phyloP scores from a whole-genome alignment of 2,113 vertebrate genomes.

The Neotoma lepida region DNA sequence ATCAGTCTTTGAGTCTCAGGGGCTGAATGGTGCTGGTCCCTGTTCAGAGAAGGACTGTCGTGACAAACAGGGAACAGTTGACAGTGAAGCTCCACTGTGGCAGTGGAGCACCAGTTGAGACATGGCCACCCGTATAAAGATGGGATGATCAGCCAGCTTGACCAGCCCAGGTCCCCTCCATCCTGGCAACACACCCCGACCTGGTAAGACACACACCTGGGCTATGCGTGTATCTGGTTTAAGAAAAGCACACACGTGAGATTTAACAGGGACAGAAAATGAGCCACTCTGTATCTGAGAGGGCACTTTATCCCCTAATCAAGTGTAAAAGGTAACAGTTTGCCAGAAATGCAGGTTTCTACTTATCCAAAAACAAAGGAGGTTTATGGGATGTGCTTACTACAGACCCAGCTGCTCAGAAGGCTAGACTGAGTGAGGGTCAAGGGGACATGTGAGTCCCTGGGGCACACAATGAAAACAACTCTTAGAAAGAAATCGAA shows the following conservation, averaged over 20 bases:
- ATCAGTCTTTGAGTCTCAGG: conserved; percentile 80
- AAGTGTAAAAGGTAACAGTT: background rate
- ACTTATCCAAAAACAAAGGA: background rate
- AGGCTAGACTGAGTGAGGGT: background rate
- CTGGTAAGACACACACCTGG: background rate
- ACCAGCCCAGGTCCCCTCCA: fast-evolving
- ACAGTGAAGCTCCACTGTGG: conserved; percentile 8
- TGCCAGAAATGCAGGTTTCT: background rate
- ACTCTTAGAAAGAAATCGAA: background rate
- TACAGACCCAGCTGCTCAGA: background rate
- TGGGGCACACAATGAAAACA: background rate
- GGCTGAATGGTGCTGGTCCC: conserved; percentile 59
- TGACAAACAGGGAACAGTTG: background rate
- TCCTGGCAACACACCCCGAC: background rate
- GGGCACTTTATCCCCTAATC: background rate
- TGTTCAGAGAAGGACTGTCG: conserved; percentile 4
- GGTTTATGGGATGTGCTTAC: background rate
- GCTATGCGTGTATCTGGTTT: fast-evolving
- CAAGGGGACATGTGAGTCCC: background rate
- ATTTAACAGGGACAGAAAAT: fast-evolving
- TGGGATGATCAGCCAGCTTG: fast-evolving
- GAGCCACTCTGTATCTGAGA: fast-evolving
- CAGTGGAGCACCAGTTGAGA: background rate
- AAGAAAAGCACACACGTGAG: fast-evolving
- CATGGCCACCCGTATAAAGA: background rate